A percentile compares a stretch with the other conserved stretches of the same genome.
phyloP scores from a whole-genome alignment of 2,888 invertebrate genomes.

The Xylocampa areola region DNA sequence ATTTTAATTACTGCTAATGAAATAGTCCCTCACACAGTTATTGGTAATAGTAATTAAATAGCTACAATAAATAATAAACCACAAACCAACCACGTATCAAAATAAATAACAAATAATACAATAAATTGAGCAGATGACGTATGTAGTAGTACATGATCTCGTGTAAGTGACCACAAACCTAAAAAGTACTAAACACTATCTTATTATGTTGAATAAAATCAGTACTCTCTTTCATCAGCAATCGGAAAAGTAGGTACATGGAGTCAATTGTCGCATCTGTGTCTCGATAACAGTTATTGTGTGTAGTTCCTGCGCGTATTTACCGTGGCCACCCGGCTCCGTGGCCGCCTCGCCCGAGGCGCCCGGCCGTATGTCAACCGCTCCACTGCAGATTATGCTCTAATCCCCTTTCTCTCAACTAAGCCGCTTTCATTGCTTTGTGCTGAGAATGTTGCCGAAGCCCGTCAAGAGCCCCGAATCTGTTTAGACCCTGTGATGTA shows the following conservation, averaged over 20 bases:
- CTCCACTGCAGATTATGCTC: constrained; percentile 83
- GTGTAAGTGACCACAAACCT: no score
- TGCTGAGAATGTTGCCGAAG: constrained; percentile 80
- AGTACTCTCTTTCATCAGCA: neutral
- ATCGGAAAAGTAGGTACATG: constrained; percentile 11
- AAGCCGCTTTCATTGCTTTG: constrained; percentile 87
- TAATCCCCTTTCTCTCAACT: constrained; percentile 86
- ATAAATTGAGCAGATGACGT: no score
- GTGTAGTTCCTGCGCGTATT: constrained; percentile 54
- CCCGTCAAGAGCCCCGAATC: constrained; percentile 85
- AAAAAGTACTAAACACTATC: no score
- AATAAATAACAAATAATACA: constrained; percentile 6
- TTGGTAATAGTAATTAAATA: constrained; percentile 20
- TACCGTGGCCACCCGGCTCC: constrained; percentile 66
- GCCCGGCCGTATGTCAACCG: constrained; percentile 84
- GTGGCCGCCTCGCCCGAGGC: constrained; percentile 40
- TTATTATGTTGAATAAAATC: neutral
- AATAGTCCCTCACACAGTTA: constrained; percentile 19
- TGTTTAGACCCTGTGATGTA: constrained; percentile 68
- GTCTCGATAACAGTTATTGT: constrained; percentile 50
- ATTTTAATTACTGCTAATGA: constrained; percentile 24
- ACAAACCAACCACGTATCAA: constrained; percentile 8
- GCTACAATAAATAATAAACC: constrained; percentile 5
- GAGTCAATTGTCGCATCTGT: constrained; percentile 49
- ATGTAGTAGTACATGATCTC: no score